A percentile compares a stretch with the other conserved stretches of the same genome.
Conservation (phyloP, 2,113 vertebrate genomes). For the Electrona antarctica region DNA sequence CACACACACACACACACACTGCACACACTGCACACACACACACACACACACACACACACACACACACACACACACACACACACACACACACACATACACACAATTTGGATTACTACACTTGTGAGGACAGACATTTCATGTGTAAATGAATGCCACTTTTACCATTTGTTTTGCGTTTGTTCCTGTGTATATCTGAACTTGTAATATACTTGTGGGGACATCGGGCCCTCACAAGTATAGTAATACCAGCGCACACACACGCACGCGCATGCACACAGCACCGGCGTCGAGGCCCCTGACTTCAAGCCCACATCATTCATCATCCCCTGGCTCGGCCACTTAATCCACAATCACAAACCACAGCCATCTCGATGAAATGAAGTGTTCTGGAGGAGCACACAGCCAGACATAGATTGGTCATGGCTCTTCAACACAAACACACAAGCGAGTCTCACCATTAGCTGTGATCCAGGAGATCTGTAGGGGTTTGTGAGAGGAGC, state of each 20-base stretch:
- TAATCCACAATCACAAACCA: slow-evolving; percentile 66
- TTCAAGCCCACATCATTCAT: slow-evolving; percentile 67
- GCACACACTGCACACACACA: too few species aligned
- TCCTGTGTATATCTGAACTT: too few species aligned
- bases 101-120: too few species aligned
- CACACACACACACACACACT: background rate
- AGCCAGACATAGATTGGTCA: slow-evolving; percentile 52
- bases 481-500: slow-evolving; percentile 30
- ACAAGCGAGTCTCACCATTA: slow-evolving; percentile 41
- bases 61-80: too few species aligned
- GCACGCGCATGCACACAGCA: background rate
- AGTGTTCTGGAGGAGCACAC: slow-evolving; percentile 52
- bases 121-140: too few species aligned
- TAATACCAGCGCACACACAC: too few species aligned
- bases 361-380: slow-evolving; percentile 42
- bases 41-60: too few species aligned
- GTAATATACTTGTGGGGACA: too few species aligned
- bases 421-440: slow-evolving; percentile 47
- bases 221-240: too few species aligned
- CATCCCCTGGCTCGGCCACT: slow-evolving; percentile 58
- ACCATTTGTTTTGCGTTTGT: too few species aligned
- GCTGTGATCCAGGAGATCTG: slow-evolving; percentile 38
- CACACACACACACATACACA: too few species aligned
- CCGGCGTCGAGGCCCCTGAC: slow-evolving; percentile 39
- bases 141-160: too few species aligned